Base-by-base conservation (phyloP, 2,113 vertebrate species). In the Hippoglossus stenolepis region DNA sequence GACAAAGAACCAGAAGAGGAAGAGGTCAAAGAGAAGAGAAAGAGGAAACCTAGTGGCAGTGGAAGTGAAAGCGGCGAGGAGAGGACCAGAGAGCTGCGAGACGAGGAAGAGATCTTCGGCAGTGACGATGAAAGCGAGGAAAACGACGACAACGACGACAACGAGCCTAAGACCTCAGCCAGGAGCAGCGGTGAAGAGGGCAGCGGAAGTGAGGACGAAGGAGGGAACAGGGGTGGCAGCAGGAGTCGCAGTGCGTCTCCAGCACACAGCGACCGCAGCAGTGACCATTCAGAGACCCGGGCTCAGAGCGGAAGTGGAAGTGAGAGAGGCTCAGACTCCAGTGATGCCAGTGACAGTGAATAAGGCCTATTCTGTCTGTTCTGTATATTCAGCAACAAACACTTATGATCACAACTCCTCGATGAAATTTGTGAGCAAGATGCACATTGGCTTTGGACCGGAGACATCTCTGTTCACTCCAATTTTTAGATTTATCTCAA, bases 101-200 rank as follows among this genome's bases (percentile, higher is more conserved):
- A 98, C 60, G 95, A 97, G 77, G 97, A 96, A 49, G 96, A 97
- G 88, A 98, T 98, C 94, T 97, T 98, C 0, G 97, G 97, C 28
- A 97, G 97, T 0, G 97, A 97, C 2, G 95, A 96, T 0, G 94
- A 95, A 84, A 96, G 96, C 8, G 95, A 95, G 0, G 95, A 95
- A 5, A 95, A 96, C 1, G 95, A 94, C 43, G 23, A 23, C 23
- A 31, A 31, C 28, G 24, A 95, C 0, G 95, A 95, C 8, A 95
- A 96, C 1, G 95, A 94, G 62, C 86, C 83, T 21, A 93, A 93
- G 80, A 89, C 87, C 70, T 88, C 92, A 0, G 85, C 84, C 57
- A 67, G 90, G 51, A 93, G 92, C 91, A 95, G 92, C 2, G 93
- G 73, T 5, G 94, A 92, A 8, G 92, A 93, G 61, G 92, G 90